These are phyloP conservation scores for Sorex araneus DNA, from an alignment of 2,113 vertebrate species.

Conservation along the genomic window DNA sequence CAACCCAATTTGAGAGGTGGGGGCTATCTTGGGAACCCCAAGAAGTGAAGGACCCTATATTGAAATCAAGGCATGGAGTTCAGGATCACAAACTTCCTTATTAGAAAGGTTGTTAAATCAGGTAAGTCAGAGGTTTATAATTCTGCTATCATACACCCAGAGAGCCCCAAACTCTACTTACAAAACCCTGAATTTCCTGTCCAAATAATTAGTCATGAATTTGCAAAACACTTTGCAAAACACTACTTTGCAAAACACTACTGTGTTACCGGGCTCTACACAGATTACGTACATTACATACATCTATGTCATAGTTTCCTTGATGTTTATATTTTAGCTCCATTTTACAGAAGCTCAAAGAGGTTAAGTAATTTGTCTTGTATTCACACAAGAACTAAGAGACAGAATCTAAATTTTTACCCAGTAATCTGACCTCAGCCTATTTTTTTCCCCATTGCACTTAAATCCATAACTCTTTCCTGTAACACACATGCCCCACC, in stretches of 20 bases:
- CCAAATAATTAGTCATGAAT: conserved; percentile 41
- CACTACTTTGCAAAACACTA: not conserved
- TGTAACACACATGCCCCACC: not conserved
- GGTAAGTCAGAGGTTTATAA: not conserved
- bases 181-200: not conserved
- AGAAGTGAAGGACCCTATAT: not conserved
- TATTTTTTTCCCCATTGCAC: not conserved
- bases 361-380: not conserved
- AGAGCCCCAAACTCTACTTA: not conserved
- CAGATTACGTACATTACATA: not conserved
- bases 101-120: conserved; percentile 22
- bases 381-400: not conserved
- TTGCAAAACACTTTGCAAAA: not conserved
- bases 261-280: not conserved
- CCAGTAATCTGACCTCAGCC: not conserved
- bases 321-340: not conserved
- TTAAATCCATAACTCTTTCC: conserved; percentile 24
- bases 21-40: not conserved
- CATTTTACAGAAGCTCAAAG: not conserved
- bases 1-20: not conserved
- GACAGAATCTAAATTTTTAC: conserved; percentile 23
- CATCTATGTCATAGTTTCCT: not conserved
- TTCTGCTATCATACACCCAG: conserved; percentile 13
- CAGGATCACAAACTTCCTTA: not conserved
- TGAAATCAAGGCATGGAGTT: conserved; percentile 47